These are phyloP conservation scores for Chaunax sp. DNA, from an alignment of 2,797 vertebrate species.

Conservation along the genomic window DNA sequence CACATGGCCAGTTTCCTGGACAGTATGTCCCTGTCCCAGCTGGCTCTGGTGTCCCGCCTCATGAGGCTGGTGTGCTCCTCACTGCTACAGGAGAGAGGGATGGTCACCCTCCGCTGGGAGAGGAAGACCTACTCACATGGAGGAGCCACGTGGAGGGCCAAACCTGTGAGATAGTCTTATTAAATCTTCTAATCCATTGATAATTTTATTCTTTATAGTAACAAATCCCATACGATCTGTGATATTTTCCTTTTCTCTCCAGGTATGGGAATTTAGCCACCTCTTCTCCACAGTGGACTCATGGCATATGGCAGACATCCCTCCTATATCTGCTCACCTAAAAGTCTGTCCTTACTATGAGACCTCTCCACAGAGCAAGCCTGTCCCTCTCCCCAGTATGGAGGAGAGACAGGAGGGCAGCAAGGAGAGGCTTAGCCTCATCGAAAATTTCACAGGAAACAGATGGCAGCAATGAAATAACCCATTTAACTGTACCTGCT, in stretches of 20 bases:
- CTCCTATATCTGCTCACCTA: constrained; percentile 88
- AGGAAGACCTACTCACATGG: constrained; percentile 86
- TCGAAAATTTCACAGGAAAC: constrained; percentile 69
- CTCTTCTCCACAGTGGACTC: constrained; percentile 89
- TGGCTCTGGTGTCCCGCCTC: constrained; percentile 91
- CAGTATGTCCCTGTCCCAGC: constrained; percentile 92
- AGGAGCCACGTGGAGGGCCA: constrained; percentile 70
- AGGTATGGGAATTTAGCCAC: constrained; percentile 94
- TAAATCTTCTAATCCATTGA: background rate
- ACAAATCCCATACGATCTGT: background rate
- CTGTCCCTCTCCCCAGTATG: constrained; percentile 84
- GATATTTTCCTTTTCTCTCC: constrained; percentile 13
- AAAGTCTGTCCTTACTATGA: constrained; percentile 89
- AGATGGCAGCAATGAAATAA: constrained; percentile 21
- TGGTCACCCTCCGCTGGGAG: constrained; percentile 94
- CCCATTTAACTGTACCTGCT: background rate
- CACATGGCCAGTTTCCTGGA: constrained; percentile 94
- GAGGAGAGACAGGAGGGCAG: constrained; percentile 43
- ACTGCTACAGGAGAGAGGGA: constrained; percentile 92
- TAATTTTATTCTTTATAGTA: background rate
- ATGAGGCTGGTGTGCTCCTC: constrained; percentile 94
- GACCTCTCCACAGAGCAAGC: constrained; percentile 77
- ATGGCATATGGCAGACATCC: constrained; percentile 83
- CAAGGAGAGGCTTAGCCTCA: constrained; percentile 72
- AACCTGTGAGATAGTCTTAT: constrained; percentile 77